Evolutionary conservation across 2,888 invertebrate genomes (phyloP), one percentile per base, ranked within the genome.

Genomic region (Lasioglossum pauxillum): DNA sequence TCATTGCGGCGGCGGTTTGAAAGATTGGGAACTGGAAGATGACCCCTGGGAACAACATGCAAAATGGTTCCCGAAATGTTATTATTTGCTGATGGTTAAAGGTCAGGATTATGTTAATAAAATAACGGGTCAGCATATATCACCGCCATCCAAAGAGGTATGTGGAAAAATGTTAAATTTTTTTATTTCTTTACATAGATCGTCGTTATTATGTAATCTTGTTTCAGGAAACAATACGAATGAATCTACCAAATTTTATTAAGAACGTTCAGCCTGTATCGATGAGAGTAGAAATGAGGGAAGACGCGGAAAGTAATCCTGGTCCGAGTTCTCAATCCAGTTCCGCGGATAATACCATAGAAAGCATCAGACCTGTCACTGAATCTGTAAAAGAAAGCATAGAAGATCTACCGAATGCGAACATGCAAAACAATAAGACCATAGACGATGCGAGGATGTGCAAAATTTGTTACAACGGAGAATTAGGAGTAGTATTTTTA

Each of bases 41-140:
- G 97, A 98, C 90, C 99, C 99, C 0, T 99, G 99, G 99, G 97
- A 97, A 90, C 98, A 99, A 94, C 99, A 99, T 95, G 99, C 99
- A 0, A 96, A 97, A 53, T 99, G 99, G 99, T 98, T 98, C 94
- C 96, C 97, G 23, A 97, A 97, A 83, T 99, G 99, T 94, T 97
- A 97, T 31, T 99, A 97, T 95, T 96, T 99, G 10, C 96, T 97
- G 85, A 96, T 98, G 83, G 97, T 97, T 86, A 98, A 98, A 94
- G 98, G 98, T 12, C 96, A 97, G 83, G 96, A 97, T 5, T 99
- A 97, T 94, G 97, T 99, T 64, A 97, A 97, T 92, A 96, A 96
- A 89, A 96, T 97, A 49, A 96, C 96, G 77, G 96, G 96, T 31
- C 96, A 96, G 79, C 94, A 95, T 69, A 96, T 93, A 78, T 87